Evolutionary conservation across 2,113 vertebrate species (phyloP).

Genomic region (Kryptolebias marmoratus): DNA sequence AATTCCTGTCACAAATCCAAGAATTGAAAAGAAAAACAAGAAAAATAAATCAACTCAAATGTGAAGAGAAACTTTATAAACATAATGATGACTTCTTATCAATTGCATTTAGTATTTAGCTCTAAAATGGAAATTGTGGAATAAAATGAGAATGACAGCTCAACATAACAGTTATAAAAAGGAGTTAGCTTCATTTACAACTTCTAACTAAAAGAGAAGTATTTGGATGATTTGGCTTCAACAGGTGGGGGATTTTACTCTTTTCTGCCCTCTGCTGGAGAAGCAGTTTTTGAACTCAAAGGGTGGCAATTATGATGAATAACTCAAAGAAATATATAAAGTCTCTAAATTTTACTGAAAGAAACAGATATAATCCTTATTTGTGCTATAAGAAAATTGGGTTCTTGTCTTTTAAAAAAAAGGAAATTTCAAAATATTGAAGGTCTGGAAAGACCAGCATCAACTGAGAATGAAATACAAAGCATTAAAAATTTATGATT

Average conservation of each 20-base stretch:
- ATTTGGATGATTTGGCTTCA: conserved; percentile 21
- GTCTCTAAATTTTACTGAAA: neutral
- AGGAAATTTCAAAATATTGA: too few species aligned
- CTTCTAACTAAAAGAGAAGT: neutral
- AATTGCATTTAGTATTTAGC: too few species aligned
- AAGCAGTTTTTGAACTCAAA: conserved; percentile 2
- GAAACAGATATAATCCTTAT: neutral
- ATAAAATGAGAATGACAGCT: too few species aligned
- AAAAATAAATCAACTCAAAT: too few species aligned
- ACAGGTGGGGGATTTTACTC: conserved; percentile 53
- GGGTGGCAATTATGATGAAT: neutral
- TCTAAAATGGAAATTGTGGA: too few species aligned
- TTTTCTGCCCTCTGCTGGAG: conserved; percentile 75
- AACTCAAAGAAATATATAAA: neutral
- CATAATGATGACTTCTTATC: too few species aligned
- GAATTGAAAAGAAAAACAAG: neutral
- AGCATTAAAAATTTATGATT: too few species aligned
- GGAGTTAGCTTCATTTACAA: neutral
- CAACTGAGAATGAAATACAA: too few species aligned
- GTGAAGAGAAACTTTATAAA: too few species aligned
- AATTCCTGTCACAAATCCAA: neutral
- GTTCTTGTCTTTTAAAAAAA: neutral
- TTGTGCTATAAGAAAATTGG: neutral
- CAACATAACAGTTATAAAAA: neutral
- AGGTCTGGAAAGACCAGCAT: too few species aligned